phyloP scores from a whole-genome alignment of 2,113 vertebrate species.

The Brachyhypopomus gauderio region DNA sequence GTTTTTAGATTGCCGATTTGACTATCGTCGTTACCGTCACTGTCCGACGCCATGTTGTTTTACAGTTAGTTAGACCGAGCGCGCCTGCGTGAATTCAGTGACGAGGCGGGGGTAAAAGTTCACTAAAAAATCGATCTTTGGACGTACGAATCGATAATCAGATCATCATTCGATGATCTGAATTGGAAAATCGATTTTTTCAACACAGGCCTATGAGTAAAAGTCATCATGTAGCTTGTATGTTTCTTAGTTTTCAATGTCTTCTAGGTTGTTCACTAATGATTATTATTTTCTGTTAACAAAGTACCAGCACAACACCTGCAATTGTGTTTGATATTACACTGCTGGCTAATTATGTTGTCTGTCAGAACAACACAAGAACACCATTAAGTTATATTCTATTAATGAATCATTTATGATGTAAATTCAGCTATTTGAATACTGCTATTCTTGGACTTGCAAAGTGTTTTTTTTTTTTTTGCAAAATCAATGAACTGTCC shows the following conservation, averaged over 20 bases:
- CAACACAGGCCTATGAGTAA: no score
- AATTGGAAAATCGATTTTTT: no score
- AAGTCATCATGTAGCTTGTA: neutral
- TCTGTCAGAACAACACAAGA: constrained; percentile 9
- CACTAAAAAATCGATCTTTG: no score
- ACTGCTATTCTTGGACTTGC: neutral
- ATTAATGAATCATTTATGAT: constrained; percentile 22
- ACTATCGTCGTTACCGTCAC: no score
- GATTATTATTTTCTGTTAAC: neutral
- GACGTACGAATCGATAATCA: no score
- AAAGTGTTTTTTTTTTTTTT: neutral
- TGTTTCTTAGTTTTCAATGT: neutral
- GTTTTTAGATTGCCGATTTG: no score
- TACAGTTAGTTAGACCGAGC: no score
- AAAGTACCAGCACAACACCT: neutral
- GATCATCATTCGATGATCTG: no score
- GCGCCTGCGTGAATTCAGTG: no score
- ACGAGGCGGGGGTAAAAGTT: no score
- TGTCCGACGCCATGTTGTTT: no score
- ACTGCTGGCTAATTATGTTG: constrained; percentile 11
- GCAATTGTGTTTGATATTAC: constrained; percentile 20
- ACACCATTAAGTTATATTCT: constrained; percentile 5
- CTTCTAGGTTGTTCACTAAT: neutral
- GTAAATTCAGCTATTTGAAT: constrained; percentile 19
- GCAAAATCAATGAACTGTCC: neutral